Evolutionary conservation across 2,888 invertebrate genomes (phyloP), one percentile per base, ranked within the genome.

Genomic region (Papilio protenor): DNA sequence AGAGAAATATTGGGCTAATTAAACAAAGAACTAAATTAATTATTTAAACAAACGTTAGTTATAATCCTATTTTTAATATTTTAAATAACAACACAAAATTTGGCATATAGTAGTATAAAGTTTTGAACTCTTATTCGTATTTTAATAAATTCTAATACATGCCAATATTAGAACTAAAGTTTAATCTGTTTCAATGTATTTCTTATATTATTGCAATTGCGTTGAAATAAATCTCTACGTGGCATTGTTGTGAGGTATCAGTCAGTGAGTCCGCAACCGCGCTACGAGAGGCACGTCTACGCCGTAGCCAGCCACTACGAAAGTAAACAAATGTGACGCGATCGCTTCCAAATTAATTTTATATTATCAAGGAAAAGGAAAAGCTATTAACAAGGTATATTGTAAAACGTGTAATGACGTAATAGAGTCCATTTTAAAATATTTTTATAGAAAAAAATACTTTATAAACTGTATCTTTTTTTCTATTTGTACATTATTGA

Each of bases 311-410:
- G 14, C 75, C 57, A 4, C 11, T 59, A 57, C 73, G 73, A 73
- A 79, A 79, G 78, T 79, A 79, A 79, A 79, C 78, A 79, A 76
- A 79, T 73, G 76, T 61, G 49, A 52, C 69, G 57, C 75, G 75
- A 77, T 61, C 52, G 18, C 23, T 75, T n/a, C 12, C 3, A 23
- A 74, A 73, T 64, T 33, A 40, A 61, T 70, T 74, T 21, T 33
- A 49, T 59, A 27, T 40, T 70, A 69, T 57, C 55, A 55, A 77
- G 55, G 40, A 64, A 71, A 78, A 71, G 59, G 21, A 18, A 40
- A 40, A 40, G 5, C 33, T 75, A 47, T 1, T 27, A 57, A 21
- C 59, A 77, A 73, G 77, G 77, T 73, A 74, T 33, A 71, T 52
- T 45, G 1, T 69, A 21, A 69, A 66, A 66, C 45, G 10, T 45